Conservation (phyloP, 2,888 invertebrate genomes). For the Hypena proboscidalis region DNA sequence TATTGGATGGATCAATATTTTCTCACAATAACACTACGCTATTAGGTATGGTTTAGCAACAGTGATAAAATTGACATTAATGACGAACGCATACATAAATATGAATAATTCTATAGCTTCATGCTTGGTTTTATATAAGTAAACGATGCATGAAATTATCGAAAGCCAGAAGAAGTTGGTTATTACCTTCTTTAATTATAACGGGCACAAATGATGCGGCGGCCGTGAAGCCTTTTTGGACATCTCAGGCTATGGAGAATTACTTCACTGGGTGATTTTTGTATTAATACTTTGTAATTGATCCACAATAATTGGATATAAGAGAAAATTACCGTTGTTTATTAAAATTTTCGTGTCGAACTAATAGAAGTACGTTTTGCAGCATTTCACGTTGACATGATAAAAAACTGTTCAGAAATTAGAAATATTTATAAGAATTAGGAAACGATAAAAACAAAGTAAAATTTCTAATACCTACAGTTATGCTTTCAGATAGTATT, state of each 20-base stretch:
- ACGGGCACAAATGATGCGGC: conserved; percentile 18
- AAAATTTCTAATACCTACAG: too few species aligned
- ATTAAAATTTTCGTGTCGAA: too few species aligned
- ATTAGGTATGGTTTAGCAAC: conserved; percentile 53
- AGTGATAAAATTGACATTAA: conserved; percentile 56
- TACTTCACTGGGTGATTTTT: background rate
- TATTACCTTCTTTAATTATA: conserved; percentile 32
- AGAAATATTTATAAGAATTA: too few species aligned
- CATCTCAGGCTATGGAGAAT: background rate
- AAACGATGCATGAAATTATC: conserved; percentile 56
- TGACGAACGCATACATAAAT: conserved; percentile 48
- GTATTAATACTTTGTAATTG: background rate
- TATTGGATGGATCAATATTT: conserved; percentile 30
- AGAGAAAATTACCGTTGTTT: too few species aligned
- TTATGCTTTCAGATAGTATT: too few species aligned
- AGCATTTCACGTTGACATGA: too few species aligned
- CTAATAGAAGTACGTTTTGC: too few species aligned
- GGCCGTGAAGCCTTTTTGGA: conserved; percentile 10
- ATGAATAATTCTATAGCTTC: conserved; percentile 50
- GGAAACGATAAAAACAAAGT: too few species aligned
- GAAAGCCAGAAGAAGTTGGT: conserved; percentile 42
- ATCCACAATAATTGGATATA: too few species aligned
- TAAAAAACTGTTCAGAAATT: too few species aligned
- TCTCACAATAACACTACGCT: conserved; percentile 50
- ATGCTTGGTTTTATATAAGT: conserved; percentile 48